Evolutionary conservation across 2,888 invertebrate species (phyloP).

Genomic region (Tortrix viridana): DNA sequence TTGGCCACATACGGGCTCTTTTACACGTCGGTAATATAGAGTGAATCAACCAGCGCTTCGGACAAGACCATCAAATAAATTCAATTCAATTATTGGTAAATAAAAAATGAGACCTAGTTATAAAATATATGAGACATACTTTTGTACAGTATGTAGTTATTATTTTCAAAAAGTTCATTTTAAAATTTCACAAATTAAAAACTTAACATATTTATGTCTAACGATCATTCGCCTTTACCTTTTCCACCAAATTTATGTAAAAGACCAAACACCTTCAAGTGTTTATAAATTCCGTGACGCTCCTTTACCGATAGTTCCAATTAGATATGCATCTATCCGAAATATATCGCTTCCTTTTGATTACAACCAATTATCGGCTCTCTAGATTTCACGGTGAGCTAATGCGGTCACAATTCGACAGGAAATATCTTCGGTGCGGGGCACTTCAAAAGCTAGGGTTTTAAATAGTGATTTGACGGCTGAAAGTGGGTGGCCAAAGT

Average conservation of each 20-base stretch:
- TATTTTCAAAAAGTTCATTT: too few relatives aligned
- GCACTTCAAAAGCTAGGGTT: not conserved
- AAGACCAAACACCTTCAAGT: constrained; percentile 5
- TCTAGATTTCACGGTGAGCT: constrained; percentile 56
- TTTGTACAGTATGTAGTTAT: too few relatives aligned
- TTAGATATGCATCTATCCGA: constrained; percentile 58
- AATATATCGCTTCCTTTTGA: constrained; percentile 58
- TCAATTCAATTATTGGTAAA: too few relatives aligned
- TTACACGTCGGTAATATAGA: too few relatives aligned
- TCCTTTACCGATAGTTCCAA: constrained; percentile 48
- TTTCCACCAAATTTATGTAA: not conserved
- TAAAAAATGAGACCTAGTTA: too few relatives aligned
- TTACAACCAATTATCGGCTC: constrained; percentile 24
- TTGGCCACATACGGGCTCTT: too few relatives aligned
- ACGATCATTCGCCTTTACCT: not conserved
- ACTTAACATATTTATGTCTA: not conserved
- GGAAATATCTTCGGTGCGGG: not conserved
- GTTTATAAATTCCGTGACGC: constrained; percentile 17
- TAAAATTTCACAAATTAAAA: too few relatives aligned
- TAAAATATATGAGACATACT: too few relatives aligned
- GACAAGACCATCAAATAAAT: too few relatives aligned
- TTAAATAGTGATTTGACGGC: not conserved
- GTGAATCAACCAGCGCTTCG: too few relatives aligned
- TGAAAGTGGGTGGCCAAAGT: too few relatives aligned
- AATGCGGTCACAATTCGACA: constrained; percentile 36